A percentile compares a stretch with the other conserved stretches of the same genome.
Evolutionary conservation across 2,888 invertebrate species (phyloP).

Genomic region (Lapara coniferarum): DNA sequence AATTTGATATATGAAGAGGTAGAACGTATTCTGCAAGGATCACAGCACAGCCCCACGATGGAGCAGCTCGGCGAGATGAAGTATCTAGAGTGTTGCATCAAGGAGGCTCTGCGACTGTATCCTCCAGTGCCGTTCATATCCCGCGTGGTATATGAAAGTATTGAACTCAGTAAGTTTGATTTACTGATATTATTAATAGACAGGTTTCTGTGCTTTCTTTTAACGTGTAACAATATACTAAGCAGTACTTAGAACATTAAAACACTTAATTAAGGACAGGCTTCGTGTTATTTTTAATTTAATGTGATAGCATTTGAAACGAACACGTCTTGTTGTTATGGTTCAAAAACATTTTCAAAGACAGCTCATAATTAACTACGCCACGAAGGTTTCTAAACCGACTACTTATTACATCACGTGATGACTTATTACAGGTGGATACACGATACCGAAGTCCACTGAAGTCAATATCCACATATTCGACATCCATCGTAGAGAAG

Average conservation of each 20-base stretch:
- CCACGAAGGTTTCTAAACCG: no score
- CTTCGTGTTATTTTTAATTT: no score
- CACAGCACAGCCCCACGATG: conserved; percentile 83
- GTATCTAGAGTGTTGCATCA: conserved; percentile 87
- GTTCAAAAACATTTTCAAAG: no score
- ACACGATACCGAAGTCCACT: conserved; percentile 7
- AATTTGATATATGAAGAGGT: conserved; percentile 42
- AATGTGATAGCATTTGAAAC: no score
- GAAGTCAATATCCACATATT: conserved; percentile 78
- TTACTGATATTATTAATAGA: no score
- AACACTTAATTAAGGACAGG: no score
- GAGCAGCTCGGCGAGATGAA: conserved; percentile 83
- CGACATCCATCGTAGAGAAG: conserved; percentile 85
- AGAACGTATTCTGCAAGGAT: conserved; percentile 76
- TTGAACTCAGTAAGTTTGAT: conserved; percentile 61
- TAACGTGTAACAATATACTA: no score
- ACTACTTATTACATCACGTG: no score
- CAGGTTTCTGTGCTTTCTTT: no score
- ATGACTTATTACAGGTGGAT: conserved; percentile 34
- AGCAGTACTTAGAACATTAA: no score
- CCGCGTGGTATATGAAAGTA: conserved; percentile 81
- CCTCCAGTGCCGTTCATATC: conserved; percentile 87
- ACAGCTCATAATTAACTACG: no score
- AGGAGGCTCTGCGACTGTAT: conserved; percentile 85
- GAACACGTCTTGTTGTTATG: no score